phyloP scores from a whole-genome alignment of 2,888 invertebrate species.

The Pandemis heparana region DNA sequence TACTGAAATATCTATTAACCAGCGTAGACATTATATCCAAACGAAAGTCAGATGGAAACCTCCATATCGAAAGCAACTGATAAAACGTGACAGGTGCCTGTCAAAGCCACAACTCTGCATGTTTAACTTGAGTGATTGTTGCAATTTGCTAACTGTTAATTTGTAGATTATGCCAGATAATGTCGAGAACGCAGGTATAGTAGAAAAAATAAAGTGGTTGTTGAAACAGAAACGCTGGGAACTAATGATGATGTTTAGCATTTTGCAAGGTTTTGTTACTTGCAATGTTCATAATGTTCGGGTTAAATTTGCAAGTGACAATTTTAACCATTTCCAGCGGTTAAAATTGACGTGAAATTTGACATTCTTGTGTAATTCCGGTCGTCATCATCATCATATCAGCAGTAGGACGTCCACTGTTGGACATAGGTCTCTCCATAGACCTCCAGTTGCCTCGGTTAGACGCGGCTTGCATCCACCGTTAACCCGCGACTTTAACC shows the following conservation, averaged over 20 bases:
- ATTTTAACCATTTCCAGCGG: too few species aligned
- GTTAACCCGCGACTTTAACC: too few species aligned
- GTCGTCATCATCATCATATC: too few species aligned
- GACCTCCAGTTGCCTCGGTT: too few species aligned
- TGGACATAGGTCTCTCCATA: too few species aligned
- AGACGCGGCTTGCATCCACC: too few species aligned
- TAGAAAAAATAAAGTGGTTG: conserved; percentile 7
- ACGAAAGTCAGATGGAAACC: conserved; percentile 33
- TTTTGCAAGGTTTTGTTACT: too few species aligned
- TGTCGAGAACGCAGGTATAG: conserved; percentile 17
- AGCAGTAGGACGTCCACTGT: too few species aligned
- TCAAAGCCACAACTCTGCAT: conserved; percentile 27
- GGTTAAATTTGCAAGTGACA: too few species aligned
- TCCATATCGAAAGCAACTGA: conserved; percentile 28
- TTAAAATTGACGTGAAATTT: too few species aligned
- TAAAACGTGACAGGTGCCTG: conserved; percentile 41
- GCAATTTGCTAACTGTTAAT: conserved; percentile 39
- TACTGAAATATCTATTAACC: not conserved
- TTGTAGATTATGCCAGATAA: conserved; percentile 37
- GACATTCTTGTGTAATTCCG: too few species aligned
- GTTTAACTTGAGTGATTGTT: conserved; percentile 32
- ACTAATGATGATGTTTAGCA: not conserved
- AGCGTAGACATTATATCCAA: conserved; percentile 9
- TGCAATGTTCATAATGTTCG: too few species aligned
- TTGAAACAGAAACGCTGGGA: not conserved